Percentiles rank a stretch among this genome's conserved stretches.
These are phyloP conservation scores for Tricholaema leucomelas DNA, from an alignment of 2,113 vertebrate species.

Conservation along the genomic window DNA sequence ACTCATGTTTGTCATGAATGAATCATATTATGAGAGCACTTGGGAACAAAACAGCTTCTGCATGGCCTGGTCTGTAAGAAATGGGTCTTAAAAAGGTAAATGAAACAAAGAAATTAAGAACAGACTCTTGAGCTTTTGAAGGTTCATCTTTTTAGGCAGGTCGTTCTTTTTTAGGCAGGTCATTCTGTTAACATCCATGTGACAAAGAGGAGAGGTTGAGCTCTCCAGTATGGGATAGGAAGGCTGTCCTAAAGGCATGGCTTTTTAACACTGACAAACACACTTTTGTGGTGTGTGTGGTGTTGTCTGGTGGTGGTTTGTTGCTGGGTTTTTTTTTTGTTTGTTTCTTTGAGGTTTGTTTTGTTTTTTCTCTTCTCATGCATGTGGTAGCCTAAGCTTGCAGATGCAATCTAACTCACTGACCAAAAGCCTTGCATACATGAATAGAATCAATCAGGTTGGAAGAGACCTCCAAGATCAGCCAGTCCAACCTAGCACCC, in stretches of 20 bases:
- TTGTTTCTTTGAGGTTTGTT: no score
- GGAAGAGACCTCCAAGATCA: no score
- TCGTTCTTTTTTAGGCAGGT: neutral
- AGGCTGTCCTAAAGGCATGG: neutral
- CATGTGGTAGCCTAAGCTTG: neutral
- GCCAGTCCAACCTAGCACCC: no score
- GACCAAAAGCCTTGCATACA: neutral
- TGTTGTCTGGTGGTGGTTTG: no score
- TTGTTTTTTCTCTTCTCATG: neutral
- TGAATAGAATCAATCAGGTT: no score
- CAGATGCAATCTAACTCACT: neutral
- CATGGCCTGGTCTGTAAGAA: neutral
- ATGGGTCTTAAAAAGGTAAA: neutral
- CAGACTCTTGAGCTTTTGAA: neutral
- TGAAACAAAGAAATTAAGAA: neutral
- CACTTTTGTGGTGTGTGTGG: neutral
- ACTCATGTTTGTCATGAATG: neutral
- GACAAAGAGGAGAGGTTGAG: neutral
- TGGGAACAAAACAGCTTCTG: neutral
- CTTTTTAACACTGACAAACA: neutral
- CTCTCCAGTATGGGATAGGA: neutral
- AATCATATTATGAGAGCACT: neutral
- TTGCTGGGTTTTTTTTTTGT: neutral
- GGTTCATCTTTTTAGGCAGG: neutral
- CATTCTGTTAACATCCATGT: neutral